A percentile compares a stretch with the other conserved stretches of the same genome.
Evolutionary conservation across 1,140 invertebrate species (phyloP).

Genomic region (Drosophila repleta): DNA sequence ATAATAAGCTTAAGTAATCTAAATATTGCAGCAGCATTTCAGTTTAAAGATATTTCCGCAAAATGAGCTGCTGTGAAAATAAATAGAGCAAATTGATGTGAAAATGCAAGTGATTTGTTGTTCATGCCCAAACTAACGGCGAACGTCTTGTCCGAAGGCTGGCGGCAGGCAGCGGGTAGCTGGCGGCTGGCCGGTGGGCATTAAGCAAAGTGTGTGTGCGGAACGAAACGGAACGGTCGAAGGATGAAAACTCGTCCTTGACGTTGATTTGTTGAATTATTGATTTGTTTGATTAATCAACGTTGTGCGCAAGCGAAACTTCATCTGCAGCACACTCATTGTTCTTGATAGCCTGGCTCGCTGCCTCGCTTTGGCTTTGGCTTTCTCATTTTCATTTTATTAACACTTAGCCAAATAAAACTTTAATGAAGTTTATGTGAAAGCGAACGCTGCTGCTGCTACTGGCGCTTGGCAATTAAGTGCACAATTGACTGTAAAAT

Average conservation of each 20-base stretch:
- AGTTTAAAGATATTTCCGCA: not conserved
- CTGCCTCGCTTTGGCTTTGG: not conserved
- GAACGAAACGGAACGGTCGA: too few relatives aligned
- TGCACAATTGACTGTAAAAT: conserved; percentile 62
- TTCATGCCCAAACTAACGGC: conserved; percentile 43
- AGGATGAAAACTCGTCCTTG: conserved; percentile 43
- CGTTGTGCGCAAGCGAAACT: conserved; percentile 28
- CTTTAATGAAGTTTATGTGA: conserved; percentile 48
- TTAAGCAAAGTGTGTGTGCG: too few relatives aligned
- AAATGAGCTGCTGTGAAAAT: conserved; percentile 5
- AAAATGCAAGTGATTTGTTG: conserved; percentile 76
- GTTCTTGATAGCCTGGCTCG: not conserved
- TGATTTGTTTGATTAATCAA: conserved; percentile 78
- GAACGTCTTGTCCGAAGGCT: conserved; percentile 19
- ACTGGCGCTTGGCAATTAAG: conserved; percentile 43
- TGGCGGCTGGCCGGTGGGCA: not conserved
- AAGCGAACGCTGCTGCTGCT: conserved; percentile 19
- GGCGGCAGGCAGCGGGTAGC: not conserved
- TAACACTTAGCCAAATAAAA: conserved; percentile 38
- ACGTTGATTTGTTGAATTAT: conserved; percentile 77
- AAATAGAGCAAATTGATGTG: conserved; percentile 67
- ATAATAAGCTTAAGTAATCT: not conserved
- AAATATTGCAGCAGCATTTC: not conserved
- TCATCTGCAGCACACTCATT: not conserved
- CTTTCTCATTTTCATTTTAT: conserved; percentile 18